A percentile compares a stretch with the other conserved stretches of the same genome.
These are phyloP conservation scores for Graphium colonna DNA, from an alignment of 2,888 invertebrate genomes.

Conservation along the genomic window DNA sequence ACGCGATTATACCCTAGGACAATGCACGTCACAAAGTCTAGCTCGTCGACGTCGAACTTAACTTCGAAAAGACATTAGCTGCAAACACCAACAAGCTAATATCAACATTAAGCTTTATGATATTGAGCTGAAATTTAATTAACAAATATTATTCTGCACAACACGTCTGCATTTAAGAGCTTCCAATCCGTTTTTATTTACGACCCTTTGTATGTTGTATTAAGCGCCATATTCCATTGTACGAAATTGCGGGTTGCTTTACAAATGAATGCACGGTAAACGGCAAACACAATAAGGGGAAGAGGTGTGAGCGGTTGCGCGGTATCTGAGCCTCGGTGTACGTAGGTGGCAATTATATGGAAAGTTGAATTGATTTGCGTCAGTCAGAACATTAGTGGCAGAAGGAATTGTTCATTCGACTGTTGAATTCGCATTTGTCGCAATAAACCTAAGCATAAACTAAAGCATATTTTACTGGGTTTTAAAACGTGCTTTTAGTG, in stretches of 20 bases:
- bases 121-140: constrained; percentile 14
- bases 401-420: background rate
- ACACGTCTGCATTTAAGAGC: constrained; percentile 9
- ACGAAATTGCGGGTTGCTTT: constrained; percentile 33
- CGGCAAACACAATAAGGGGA: constrained; percentile 48
- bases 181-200: constrained; percentile 20
- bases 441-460: background rate
- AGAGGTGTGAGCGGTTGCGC: constrained; percentile 49
- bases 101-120: constrained; percentile 35
- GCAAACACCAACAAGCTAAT: constrained; percentile 32
- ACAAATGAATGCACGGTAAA: constrained; percentile 35
- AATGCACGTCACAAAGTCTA: constrained; percentile 50
- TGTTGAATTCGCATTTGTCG: background rate
- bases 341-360: constrained; percentile 13
- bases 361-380: constrained; percentile 13
- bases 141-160: constrained; percentile 10
- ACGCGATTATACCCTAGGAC: constrained; percentile 49
- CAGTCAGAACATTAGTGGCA: background rate
- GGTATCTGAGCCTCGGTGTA: constrained; percentile 37
- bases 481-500: too few species aligned
- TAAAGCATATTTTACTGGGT: too few species aligned
- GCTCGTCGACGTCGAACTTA: constrained; percentile 27
- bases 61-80: constrained; percentile 8
- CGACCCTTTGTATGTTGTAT: constrained; percentile 15
- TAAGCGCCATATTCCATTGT: constrained; percentile 36